Conservation (phyloP, 2,888 invertebrate species). For the Platycheirus rosarum region DNA sequence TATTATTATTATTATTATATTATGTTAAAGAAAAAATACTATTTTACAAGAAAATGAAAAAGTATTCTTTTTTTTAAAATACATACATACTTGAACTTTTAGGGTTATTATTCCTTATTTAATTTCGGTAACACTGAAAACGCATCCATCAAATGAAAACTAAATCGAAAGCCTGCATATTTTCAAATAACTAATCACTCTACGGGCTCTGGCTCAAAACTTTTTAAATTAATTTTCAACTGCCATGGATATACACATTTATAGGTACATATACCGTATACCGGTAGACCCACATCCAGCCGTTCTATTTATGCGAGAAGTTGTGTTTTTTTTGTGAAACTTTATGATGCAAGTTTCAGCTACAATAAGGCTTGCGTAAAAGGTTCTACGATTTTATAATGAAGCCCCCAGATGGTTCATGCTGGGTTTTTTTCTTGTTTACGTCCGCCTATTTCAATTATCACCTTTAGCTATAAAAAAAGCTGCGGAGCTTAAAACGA, state of each 20-base stretch:
- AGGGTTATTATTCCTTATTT: too few species aligned
- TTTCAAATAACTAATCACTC: conserved; percentile 54
- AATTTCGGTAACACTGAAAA: neutral
- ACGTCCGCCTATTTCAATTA: conserved; percentile 39
- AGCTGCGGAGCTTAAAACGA: neutral
- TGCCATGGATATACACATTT: neutral
- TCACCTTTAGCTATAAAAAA: conserved; percentile 21
- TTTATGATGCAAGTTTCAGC: conserved; percentile 50
- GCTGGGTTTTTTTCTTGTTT: conserved; percentile 2
- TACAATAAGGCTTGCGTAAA: conserved; percentile 29
- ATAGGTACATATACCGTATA: neutral
- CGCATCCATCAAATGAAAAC: neutral
- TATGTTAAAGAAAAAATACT: too few species aligned
- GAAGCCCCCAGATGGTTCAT: conserved; percentile 45
- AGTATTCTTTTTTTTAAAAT: too few species aligned
- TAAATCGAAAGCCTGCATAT: conserved; percentile 37
- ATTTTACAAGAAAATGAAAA: too few species aligned
- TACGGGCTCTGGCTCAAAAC: conserved; percentile 46
- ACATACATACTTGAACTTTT: too few species aligned
- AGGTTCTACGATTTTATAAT: conserved; percentile 42
- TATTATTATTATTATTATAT: too few species aligned
- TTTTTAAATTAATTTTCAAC: conserved; percentile 59
- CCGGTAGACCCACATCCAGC: conserved; percentile 20
- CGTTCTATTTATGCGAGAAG: conserved; percentile 23
- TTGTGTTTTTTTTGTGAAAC: conserved; percentile 18